phyloP scores from a whole-genome alignment of 2,113 vertebrate species.

The Takifugu bimaculatus region DNA sequence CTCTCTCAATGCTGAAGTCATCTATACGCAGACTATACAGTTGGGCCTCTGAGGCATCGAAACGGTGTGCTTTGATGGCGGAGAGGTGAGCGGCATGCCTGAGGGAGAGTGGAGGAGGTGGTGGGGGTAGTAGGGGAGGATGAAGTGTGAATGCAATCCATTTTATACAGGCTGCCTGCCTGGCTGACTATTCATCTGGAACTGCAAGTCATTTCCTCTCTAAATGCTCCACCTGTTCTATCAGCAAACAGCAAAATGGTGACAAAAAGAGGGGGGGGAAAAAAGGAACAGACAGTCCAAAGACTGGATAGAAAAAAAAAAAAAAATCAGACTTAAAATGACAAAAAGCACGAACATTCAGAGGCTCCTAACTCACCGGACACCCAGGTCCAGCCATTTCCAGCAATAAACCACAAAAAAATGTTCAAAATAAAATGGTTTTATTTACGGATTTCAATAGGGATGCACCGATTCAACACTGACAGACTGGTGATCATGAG shows the following conservation, averaged over 20 bases:
- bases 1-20: conserved; percentile 13
- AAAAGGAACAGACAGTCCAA: conserved; percentile 6
- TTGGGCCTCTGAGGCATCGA: conserved; percentile 26
- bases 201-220: conserved; percentile 63
- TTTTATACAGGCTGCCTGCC: conserved; percentile 49
- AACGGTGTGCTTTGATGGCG: conserved; percentile 22
- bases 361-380: conserved; percentile 16
- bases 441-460: not conserved
- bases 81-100: conserved; percentile 41
- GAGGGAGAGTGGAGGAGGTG: conserved; percentile 22
- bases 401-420: conserved; percentile 24
- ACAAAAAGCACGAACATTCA: conserved; percentile 34
- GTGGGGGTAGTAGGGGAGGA: conserved; percentile 12
- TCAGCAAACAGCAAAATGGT: conserved; percentile 24
- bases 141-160: conserved; percentile 27
- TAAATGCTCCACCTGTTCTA: conserved; percentile 40
- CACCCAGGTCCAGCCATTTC: conserved; percentile 22
- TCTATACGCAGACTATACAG: conserved; percentile 18
- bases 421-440: conserved; percentile 11
- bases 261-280: not conserved
- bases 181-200: conserved; percentile 53
- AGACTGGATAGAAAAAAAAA: conserved; percentile 28
- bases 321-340: conserved; percentile 52
- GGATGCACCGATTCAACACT: too few relatives aligned
- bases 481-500: conserved; percentile 20